phyloP scores from a whole-genome alignment of 2,797 vertebrate species.

The Lates japonicus region DNA sequence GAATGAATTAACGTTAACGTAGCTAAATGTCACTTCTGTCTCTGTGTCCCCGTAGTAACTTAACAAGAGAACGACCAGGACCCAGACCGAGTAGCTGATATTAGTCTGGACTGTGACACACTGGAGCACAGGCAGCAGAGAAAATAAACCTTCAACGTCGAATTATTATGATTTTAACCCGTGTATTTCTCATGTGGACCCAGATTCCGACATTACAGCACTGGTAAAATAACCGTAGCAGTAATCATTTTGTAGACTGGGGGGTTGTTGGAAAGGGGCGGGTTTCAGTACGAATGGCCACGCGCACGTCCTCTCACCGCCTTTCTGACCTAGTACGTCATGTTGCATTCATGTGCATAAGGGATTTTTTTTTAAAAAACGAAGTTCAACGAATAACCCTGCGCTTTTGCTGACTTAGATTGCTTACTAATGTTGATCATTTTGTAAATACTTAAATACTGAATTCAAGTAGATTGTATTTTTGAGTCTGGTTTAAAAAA shows the following conservation, averaged over 20 bases:
- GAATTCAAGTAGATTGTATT: no score
- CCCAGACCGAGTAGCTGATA: not conserved
- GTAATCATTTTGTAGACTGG: not conserved
- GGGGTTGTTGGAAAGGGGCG: conserved; percentile 54
- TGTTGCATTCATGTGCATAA: conserved; percentile 47
- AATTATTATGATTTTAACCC: accelerated
- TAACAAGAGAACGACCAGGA: not conserved
- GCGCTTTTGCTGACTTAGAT: not conserved
- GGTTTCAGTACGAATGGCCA: conserved; percentile 28
- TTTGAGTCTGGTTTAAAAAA: no score
- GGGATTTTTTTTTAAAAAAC: not conserved
- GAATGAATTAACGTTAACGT: conserved; percentile 52
- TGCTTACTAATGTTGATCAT: not conserved
- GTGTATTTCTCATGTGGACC: not conserved
- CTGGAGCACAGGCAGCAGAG: not conserved
- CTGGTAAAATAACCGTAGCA: no score
- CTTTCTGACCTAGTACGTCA: conserved; percentile 23
- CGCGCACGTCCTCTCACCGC: conserved; percentile 28
- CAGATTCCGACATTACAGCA: not conserved
- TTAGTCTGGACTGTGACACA: no score
- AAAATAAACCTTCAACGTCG: not conserved
- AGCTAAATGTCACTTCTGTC: conserved; percentile 35
- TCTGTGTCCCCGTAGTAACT: not conserved
- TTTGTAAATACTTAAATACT: not conserved
- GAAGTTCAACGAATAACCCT: not conserved